These are phyloP conservation scores for Lasioglossum marginatum DNA, from an alignment of 2,888 invertebrate species.

Conservation along the genomic window DNA sequence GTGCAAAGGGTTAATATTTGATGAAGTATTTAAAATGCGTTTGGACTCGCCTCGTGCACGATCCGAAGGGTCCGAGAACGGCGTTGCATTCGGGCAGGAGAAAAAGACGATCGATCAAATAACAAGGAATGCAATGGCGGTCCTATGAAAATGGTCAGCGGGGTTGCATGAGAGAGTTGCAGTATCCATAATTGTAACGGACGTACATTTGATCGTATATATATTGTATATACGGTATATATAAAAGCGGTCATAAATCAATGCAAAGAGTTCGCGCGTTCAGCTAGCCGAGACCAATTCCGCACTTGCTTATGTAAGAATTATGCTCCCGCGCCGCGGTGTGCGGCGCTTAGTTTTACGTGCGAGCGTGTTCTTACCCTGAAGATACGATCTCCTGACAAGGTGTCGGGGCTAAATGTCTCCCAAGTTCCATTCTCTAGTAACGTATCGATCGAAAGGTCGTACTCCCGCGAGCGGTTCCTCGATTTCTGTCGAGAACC, in stretches of 20 bases:
- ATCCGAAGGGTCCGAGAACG: background rate
- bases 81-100: conserved; percentile 48
- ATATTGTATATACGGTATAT: background rate
- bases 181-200: conserved; percentile 51
- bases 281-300: conserved; percentile 61
- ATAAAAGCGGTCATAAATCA: conserved; percentile 63
- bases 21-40: background rate
- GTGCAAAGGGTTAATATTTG: background rate
- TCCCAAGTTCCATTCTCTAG: conserved; percentile 88
- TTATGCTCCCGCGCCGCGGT: conserved; percentile 51
- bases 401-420: conserved; percentile 86
- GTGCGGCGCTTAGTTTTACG: conserved; percentile 59
- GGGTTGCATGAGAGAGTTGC: conserved; percentile 60
- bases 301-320: conserved; percentile 42
- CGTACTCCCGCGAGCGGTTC: conserved; percentile 86
- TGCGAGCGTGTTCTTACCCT: conserved; percentile 85
- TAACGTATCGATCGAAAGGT: conserved; percentile 86
- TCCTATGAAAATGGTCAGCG: conserved; percentile 54
- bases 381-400: conserved; percentile 86
- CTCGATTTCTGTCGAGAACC: conserved; percentile 84
- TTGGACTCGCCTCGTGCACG: conserved; percentile 9
- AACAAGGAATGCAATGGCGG: conserved; percentile 55
- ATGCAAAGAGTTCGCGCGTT: conserved; percentile 61
- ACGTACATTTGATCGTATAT: conserved; percentile 31
- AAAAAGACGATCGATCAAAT: conserved; percentile 50